Conservation (phyloP, 1,140 invertebrate genomes). For the Drosophila micromelanica region DNA sequence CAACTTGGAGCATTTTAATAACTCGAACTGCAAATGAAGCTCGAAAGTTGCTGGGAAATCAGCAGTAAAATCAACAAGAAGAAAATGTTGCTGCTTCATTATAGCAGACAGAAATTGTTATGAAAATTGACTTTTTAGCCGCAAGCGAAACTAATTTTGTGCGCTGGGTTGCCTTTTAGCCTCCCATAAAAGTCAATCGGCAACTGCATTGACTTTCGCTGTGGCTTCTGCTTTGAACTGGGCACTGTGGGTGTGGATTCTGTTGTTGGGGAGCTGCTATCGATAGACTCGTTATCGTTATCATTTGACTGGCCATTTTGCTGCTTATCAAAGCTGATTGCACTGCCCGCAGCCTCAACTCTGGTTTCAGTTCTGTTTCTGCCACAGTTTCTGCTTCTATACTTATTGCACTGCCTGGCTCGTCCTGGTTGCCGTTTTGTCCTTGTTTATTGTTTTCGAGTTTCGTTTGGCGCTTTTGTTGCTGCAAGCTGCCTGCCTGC, state of each 20-base stretch:
- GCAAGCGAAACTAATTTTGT: constrained; percentile 75
- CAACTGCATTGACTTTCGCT: constrained; percentile 45
- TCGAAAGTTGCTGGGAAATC: constrained; percentile 1
- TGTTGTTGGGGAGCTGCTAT: constrained; percentile 16
- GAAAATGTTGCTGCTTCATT: constrained; percentile 69
- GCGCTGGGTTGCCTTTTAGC: constrained; percentile 28
- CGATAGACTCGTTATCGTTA: constrained; percentile 74
- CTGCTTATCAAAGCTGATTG: constrained; percentile 82
- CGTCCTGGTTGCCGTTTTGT: constrained; percentile 17
- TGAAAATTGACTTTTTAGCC: constrained; percentile 80
- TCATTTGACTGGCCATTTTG: constrained; percentile 81
- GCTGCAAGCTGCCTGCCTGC: constrained; percentile 23
- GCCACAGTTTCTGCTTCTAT: constrained; percentile 15
- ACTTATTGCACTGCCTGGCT: constrained; percentile 54
- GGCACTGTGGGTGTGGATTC: constrained; percentile 3
- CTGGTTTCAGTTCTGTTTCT: constrained; percentile 6
- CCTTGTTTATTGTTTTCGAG: constrained; percentile 67
- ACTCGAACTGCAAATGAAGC: constrained; percentile 24
- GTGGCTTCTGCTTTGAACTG: constrained; percentile 12
- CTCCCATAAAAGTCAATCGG: constrained; percentile 68
- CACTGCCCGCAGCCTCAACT: constrained; percentile 63
- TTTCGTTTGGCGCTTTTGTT: constrained; percentile 26
- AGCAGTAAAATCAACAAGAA: constrained; percentile 67
- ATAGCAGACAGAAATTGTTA: constrained; percentile 76
- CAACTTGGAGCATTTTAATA: constrained; percentile 61